Evolutionary conservation across 2,888 invertebrate species (phyloP).

Genomic region (Actias luna): DNA sequence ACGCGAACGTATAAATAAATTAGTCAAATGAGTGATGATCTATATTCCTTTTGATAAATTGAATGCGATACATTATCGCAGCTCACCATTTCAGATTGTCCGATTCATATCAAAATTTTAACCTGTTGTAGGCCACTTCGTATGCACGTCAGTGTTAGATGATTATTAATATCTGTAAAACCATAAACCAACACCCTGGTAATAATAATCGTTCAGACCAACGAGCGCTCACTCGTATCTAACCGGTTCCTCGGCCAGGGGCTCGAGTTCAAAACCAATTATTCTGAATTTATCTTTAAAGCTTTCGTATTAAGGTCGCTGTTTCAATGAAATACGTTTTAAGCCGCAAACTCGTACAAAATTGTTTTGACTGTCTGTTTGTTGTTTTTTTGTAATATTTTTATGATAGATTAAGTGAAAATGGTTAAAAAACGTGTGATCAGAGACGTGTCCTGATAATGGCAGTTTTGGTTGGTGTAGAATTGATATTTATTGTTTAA

Average conservation of each 20-base stretch:
- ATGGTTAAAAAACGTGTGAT: slow-evolving; percentile 11
- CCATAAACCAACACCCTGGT: slow-evolving; percentile 53
- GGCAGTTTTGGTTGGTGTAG: background rate
- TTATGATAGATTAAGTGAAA: slow-evolving; percentile 17
- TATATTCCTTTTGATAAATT: too few species aligned
- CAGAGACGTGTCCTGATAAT: background rate
- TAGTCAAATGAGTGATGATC: too few species aligned
- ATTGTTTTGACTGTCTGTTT: slow-evolving; percentile 35
- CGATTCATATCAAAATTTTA: background rate
- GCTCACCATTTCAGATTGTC: too few species aligned
- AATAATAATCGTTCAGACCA: slow-evolving; percentile 67
- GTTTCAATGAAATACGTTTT: background rate
- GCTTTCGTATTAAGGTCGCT: slow-evolving; percentile 7
- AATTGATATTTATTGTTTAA: too few species aligned
- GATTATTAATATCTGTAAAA: slow-evolving; percentile 17
- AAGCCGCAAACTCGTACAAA: slow-evolving; percentile 25
- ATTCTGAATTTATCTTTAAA: slow-evolving; percentile 32
- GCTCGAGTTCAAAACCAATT: slow-evolving; percentile 1
- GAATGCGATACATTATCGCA: background rate
- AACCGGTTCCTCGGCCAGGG: slow-evolving; percentile 50
- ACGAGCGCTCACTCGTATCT: slow-evolving; percentile 63
- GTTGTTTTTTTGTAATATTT: slow-evolving; percentile 31
- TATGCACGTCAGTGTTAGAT: background rate
- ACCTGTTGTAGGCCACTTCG: background rate
- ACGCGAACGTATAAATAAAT: too few species aligned